Evolutionary conservation across 1,140 invertebrate species (phyloP), one percentile per base, ranked within the genome.

Genomic region (Dendrolimus kikuchii): DNA sequence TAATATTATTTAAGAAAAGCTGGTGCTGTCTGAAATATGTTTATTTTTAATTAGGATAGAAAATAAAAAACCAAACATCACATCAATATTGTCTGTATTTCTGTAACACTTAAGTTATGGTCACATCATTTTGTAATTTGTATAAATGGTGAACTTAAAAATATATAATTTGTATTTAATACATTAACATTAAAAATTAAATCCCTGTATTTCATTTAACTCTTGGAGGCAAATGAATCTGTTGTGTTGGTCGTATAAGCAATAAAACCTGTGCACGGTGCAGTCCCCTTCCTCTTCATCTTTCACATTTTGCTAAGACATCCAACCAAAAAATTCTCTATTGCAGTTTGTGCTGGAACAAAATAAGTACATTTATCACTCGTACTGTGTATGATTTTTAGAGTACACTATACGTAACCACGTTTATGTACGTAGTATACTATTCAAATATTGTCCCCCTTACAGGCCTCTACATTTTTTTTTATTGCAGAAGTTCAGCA

Each of bases 341-440:
- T 89, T 72, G 89, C 89, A 75, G 88, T 88, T 87, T 89, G 89
- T 59, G 89, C 89, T 90, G 81, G 57, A 89, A 90, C 47, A 61
- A 65, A 71, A 68, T 43, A 51, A 57, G 8, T 40, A 6, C 6
- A 7, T 41, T 6, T 38, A 10, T 50, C 4, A 50, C 6, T 36
- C 7, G 23, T 23, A 23, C 23, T 23, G 23, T 23, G 23, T 23
- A 23, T 23, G 3, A 3, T 23, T 23, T 23, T 23, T 23, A 23
- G 23, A 23, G 23, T 2, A 23, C 1, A 23, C 3, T 3, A 23
- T 23, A 23, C 23, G 23, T 23, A 2, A 23, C 23, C 23, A 23
- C 23, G 23, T 1, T 23, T 23, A 23, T 3, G 23, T 23, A 23
- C 23, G 1, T 23, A 23, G 23, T 23, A 23, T 23, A 3, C 23